Percentiles rank a stretch among this genome's conserved stretches.
phyloP scores from a whole-genome alignment of 2,797 vertebrate species.

The Urophycis tenuis region DNA sequence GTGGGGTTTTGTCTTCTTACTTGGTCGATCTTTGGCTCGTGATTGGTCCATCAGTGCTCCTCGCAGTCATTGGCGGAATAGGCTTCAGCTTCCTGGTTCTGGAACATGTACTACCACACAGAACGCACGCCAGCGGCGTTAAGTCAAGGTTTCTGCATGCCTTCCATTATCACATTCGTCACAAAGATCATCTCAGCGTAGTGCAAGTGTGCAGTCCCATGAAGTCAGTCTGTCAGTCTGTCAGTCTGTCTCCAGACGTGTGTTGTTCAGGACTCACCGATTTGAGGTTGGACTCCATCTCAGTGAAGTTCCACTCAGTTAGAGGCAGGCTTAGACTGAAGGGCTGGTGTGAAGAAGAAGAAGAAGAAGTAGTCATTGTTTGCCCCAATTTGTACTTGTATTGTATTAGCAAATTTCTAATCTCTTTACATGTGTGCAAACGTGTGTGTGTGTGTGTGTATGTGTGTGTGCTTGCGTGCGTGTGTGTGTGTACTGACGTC shows the following conservation, averaged over 20 bases:
- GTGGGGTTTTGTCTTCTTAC: conserved; percentile 43
- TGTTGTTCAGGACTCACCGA: conserved; percentile 73
- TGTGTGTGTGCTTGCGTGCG: conserved; percentile 2
- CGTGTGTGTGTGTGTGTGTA: conserved; percentile 40
- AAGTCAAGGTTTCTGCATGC: conserved; percentile 1
- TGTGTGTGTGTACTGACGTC: conserved; percentile 67
- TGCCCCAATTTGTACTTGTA: conserved; percentile 32
- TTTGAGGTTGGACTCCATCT: conserved; percentile 86
- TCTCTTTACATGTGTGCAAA: neutral
- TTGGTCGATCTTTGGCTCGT: conserved; percentile 20
- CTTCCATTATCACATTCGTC: neutral
- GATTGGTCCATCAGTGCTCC: conserved; percentile 64
- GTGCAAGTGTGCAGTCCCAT: no score
- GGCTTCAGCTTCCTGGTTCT: conserved; percentile 77
- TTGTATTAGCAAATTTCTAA: neutral
- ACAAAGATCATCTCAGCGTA: neutral
- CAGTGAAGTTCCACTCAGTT: conserved; percentile 88
- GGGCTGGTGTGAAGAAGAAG: conserved; percentile 71
- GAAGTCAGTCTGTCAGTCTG: neutral
- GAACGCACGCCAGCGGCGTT: conserved; percentile 23
- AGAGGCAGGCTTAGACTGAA: conserved; percentile 81
- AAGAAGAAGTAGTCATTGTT: conserved; percentile 10
- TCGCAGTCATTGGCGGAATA: conserved; percentile 74
- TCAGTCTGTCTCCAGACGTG: neutral
- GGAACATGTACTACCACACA: conserved; percentile 77